Percentiles rank a stretch among this genome's conserved stretches.
Evolutionary conservation across 2,113 vertebrate species (phyloP).

Genomic region (Nettapus auritus): DNA sequence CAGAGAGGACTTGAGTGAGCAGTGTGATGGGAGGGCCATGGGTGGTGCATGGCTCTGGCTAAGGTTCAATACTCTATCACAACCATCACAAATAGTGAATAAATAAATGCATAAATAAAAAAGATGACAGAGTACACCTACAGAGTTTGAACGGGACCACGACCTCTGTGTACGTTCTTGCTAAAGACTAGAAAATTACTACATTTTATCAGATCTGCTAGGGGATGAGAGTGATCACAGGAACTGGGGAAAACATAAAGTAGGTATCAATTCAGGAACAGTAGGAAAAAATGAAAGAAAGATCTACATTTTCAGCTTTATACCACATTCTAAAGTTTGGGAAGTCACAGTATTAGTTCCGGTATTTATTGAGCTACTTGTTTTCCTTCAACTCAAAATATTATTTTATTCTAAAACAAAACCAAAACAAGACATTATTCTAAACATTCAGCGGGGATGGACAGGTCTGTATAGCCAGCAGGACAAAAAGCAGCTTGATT

Average conservation of each 20-base stretch:
- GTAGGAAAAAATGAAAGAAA: not conserved
- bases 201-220: not conserved
- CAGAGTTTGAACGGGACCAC: not conserved
- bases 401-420: not conserved
- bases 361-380: not conserved
- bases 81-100: not conserved
- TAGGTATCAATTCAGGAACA: not conserved
- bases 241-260: not conserved
- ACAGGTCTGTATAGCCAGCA: not conserved
- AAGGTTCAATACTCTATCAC: not conserved
- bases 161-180: accelerated
- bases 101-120: not conserved
- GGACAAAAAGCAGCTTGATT: not conserved
- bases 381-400: not conserved
- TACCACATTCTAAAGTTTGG: not conserved
- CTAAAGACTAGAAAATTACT: not conserved
- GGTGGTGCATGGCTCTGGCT: not conserved
- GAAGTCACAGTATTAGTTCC: not conserved
- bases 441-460: not conserved
- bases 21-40: accelerated
- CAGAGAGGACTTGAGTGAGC: not conserved
- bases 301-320: not conserved
- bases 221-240: not conserved
- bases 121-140: not conserved
- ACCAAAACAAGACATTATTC: not conserved